Evolutionary conservation across 30 jellyfish, hydroid and myxozoan species (phyloP), one percentile per base, ranked within the genome.

Genomic region (Nemopilema nomurai): DNA sequence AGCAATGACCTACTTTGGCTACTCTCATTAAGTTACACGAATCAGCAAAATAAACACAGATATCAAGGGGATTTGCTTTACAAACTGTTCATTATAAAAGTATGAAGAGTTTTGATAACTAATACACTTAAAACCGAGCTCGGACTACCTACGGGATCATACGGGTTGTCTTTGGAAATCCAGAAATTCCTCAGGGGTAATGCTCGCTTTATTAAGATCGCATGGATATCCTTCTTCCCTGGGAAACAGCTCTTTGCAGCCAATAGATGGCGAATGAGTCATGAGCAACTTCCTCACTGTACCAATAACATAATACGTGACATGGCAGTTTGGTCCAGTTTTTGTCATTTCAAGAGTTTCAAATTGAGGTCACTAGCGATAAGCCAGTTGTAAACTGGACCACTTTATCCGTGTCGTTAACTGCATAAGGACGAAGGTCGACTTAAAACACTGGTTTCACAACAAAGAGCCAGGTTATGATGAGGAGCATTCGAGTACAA

Each of bases 81-180:
- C 62, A 84, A 84, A 74, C 87, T 31, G 32, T 22, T 26, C 80
- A 52, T 25, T 69, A 51, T 50, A 31, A 62, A 68, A 74, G 31
- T 69, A 25, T 18, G 68, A 64, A 16, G 28, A 62, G 91, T 51
- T 70, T 21, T 83, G 85, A 28, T 83, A 65, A 62, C 32, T 71
- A 31, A 53, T 71, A 31, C 74, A 30, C 67, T 21, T 51, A 49
- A 27, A 27, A 49, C 28, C 28, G 53, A 67, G 52, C 49, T 30
- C 83, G 83, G 89, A 57, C 74, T 63, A 49, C 80, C 89, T 33
- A 79, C 67, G 62, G 80, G 89, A 79, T 79, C 71, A 32, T n/a
- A 29, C 1, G 62, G 71, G 73, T 69, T 82, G 70, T 21, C 64
- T 8, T 30, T 30, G 70, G 32, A 73, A 30, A 73, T 31, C 49